Conservation (phyloP, 2,113 vertebrate species). For the Leuciscus idus region DNA sequence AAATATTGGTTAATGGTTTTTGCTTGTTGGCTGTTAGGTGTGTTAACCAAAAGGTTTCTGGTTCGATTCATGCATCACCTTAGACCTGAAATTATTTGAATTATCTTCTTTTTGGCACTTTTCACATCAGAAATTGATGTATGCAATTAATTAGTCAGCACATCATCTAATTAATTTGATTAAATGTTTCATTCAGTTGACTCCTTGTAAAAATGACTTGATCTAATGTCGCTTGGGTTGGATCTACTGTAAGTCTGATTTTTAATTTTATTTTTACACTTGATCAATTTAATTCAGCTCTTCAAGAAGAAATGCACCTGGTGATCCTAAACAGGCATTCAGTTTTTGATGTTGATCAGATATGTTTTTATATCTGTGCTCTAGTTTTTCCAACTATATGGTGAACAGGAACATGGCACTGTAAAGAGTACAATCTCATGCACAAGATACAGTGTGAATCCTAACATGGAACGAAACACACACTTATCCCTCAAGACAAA, state of each 20-base stretch:
- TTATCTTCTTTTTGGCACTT: not conserved
- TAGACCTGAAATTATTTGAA: not conserved
- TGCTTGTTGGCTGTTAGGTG: not conserved
- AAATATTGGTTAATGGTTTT: not conserved
- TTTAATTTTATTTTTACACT: too few relatives aligned
- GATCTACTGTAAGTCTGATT: not conserved
- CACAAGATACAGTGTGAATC: slow-evolving; percentile 13
- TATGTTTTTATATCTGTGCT: not conserved
- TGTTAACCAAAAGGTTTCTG: not conserved
- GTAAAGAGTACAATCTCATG: not conserved
- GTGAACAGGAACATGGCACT: not conserved
- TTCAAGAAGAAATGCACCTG: not conserved
- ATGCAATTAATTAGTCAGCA: not conserved
- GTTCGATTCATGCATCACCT: not conserved
- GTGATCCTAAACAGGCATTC: slow-evolving; percentile 10
- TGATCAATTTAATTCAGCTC: not conserved
- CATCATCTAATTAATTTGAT: not conserved
- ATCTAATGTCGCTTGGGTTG: not conserved
- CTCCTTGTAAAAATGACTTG: not conserved
- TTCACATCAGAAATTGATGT: not conserved
- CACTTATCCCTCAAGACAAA: slow-evolving; percentile 58
- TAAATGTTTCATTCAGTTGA: not conserved
- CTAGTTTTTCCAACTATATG: not conserved
- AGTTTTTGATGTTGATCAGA: not conserved
- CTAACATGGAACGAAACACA: slow-evolving; percentile 59